Base-by-base conservation (phyloP, 2,888 invertebrate genomes). In the Drosophila picticornis region DNA sequence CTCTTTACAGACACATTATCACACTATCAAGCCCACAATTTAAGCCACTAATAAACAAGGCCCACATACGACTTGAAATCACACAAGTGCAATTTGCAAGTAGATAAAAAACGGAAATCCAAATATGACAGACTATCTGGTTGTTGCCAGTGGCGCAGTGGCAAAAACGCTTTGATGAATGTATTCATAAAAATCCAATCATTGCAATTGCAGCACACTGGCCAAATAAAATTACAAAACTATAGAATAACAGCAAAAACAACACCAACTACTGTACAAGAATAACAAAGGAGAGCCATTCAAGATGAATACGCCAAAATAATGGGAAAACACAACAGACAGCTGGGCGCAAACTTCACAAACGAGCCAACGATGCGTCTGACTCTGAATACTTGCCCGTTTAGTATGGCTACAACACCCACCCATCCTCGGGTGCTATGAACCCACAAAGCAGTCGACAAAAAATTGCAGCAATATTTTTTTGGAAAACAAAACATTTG, bases 121-220 rank as follows among this genome's bases (percentile, higher is more conserved):
- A 40, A 50, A 68, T 56, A 56, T 67, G 48, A 48, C 32, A 69
- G 50, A 36, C 38, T 38, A 38, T 56, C 56, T 38, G 22, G 60
- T 57, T 36, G 38, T 27, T 64, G 56, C 55, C 53, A 31, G 50
- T 56, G 75, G 53, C 31, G 51, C 72, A 60, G 53, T 53, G 69
- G 67, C 46, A 60, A 57, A 57, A 43, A 68, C 62, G 71, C 67
- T 88, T 87, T 90, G 90, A 90, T 88, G 88, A 88, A 90, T 88
- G 88, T 90, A 87, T 88, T 88, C 88, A 88, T 90, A 90, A 88
- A 88, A 88, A 88, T 88, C 90, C 88, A 88, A 88, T 88, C 88
- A 90, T 83, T 90, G 90, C 90, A 90, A 87, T 90, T 90, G 87
- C 89, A 82, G 68, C 72, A 69, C 68, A 75, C 75, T 67, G 65